Evolutionary conservation across 2,888 invertebrate genomes (phyloP), one percentile per base, ranked within the genome.

Genomic region (Dynastes tityus): DNA sequence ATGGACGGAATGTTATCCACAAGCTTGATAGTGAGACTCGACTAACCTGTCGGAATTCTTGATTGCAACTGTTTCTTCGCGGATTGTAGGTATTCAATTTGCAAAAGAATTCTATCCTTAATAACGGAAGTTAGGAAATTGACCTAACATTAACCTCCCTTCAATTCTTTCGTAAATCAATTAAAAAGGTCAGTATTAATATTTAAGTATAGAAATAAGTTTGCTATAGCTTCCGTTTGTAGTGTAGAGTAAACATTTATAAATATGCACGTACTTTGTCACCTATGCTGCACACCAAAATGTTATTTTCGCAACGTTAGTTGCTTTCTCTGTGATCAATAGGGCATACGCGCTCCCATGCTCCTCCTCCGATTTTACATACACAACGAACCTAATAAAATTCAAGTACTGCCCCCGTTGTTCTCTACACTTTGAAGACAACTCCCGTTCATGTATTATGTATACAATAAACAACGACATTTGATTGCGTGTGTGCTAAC

Each of bases 381-480:
- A 77, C 63, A 37, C 73, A 74, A 74, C 27, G 45, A 74, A 45
- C 61, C 73, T 49, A 61, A 74, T 74, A 61, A 45, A 74, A 61
- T 55, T 71, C 71, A 32, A 49, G 27, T 45, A 45, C 13, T 58
- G 61, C 61, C 45, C 61, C 61, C 16, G 51, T 64, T 64, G 51
- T 64, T 64, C 53, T 64, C 53, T 64, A 37, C 70, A 68, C 40
- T 68, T 64, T 55, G 64, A 70, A 51, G 78, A 63, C 40, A 61
- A 73, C 73, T 64, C 53, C 51, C 61, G 53, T 73, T 37, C 65
- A 53, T 78, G 40, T 78, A 73, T 78, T 78, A 71, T 49, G 70
- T 68, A 58, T 58, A 58, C 49, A 55, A 45, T 63, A 64, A 51
- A 51, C 32, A 74, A 29, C 73, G 61, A 76, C 67, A 68, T 61